Evolutionary conservation across 2,797 vertebrate genomes (phyloP).

Genomic region (Leuciscus waleckii): DNA sequence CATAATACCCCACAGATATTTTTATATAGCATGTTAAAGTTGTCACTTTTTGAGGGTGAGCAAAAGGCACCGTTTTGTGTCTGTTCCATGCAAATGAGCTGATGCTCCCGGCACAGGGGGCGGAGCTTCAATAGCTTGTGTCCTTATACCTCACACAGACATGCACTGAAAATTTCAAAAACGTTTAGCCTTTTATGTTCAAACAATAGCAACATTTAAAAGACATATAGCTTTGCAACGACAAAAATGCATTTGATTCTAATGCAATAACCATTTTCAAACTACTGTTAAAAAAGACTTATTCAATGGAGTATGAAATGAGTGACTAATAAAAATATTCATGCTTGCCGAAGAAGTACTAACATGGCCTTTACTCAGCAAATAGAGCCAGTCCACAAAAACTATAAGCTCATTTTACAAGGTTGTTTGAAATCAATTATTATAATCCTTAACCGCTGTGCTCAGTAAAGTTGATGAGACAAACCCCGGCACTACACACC

Average conservation of each 20-base stretch:
- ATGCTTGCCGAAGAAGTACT: neutral
- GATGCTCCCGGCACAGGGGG: too few species aligned
- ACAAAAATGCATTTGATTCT: neutral
- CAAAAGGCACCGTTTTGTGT: too few species aligned
- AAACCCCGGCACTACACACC: neutral
- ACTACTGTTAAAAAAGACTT: neutral
- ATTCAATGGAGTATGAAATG: neutral
- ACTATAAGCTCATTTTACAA: neutral
- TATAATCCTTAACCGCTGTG: neutral
- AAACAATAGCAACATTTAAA: neutral
- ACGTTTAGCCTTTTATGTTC: too few species aligned
- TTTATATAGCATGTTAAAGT: too few species aligned
- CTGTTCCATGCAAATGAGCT: too few species aligned
- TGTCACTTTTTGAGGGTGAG: too few species aligned
- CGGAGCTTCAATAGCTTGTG: too few species aligned
- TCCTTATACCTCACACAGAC: too few species aligned
- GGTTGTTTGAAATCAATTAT: neutral
- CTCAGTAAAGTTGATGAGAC: neutral
- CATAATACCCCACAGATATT: too few species aligned
- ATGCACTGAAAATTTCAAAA: too few species aligned
- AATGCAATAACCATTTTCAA: neutral
- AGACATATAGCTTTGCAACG: neutral
- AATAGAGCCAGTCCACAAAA: neutral
- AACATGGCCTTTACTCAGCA: neutral
- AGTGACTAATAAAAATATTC: neutral